These are phyloP conservation scores for Herpetotheres cachinnans DNA, from an alignment of 2,113 vertebrate genomes.

Conservation along the genomic window DNA sequence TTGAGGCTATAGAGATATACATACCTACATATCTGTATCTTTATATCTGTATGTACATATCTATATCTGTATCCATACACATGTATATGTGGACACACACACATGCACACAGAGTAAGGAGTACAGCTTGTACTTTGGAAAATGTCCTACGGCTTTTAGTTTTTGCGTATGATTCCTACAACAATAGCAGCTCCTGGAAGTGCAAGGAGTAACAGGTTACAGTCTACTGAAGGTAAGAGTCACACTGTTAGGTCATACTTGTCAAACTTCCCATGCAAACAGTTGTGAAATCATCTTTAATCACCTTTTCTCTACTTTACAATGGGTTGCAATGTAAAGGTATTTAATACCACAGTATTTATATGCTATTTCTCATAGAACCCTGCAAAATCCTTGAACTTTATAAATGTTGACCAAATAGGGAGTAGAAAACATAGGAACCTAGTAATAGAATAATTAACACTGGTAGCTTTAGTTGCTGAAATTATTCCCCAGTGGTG, in stretches of 20 bases:
- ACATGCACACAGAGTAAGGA: background rate
- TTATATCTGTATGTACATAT: background rate
- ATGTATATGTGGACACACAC: fast-evolving
- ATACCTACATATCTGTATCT: background rate
- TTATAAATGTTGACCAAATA: background rate
- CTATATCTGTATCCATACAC: background rate
- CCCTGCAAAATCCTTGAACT: background rate
- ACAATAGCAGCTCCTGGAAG: background rate
- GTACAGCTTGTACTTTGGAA: background rate
- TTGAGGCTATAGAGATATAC: background rate
- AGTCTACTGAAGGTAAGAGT: background rate
- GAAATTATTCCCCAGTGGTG: background rate
- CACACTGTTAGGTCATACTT: background rate
- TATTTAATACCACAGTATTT: background rate
- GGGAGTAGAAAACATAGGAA: background rate
- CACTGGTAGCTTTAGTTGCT: background rate
- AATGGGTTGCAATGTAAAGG: background rate
- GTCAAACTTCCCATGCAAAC: background rate
- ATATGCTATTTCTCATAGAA: background rate
- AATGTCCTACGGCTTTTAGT: background rate
- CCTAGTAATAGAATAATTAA: background rate
- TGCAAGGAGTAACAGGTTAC: background rate
- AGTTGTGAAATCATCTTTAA: background rate
- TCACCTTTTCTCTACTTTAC: background rate
- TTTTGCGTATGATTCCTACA: background rate